These are phyloP conservation scores for Tipula vernalis DNA, from an alignment of 2,888 invertebrate species.

Conservation along the genomic window DNA sequence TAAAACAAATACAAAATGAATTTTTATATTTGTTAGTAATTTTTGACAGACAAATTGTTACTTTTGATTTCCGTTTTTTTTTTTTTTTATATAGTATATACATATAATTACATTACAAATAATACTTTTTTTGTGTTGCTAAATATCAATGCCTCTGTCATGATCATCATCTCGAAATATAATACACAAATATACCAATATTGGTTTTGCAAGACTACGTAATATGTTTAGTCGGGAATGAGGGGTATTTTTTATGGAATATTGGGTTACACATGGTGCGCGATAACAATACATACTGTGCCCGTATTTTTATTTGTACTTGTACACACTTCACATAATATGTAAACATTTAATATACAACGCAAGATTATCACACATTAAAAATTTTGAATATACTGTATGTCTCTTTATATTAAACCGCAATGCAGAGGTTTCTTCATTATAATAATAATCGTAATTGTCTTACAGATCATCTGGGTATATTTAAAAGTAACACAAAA, in stretches of 20 bases:
- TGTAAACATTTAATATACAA: neutral
- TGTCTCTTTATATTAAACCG: neutral
- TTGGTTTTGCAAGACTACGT: neutral
- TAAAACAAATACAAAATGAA: neutral
- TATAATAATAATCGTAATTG: neutral
- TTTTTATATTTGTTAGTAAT: neutral
- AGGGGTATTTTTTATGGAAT: neutral
- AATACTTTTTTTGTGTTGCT: neutral
- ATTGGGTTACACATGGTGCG: neutral
- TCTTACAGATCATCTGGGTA: neutral
- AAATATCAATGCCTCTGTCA: neutral
- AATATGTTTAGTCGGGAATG: neutral
- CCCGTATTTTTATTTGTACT: neutral
- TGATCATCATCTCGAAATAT: neutral
- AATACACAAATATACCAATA: neutral
- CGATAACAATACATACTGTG: neutral
- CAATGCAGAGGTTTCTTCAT: neutral
- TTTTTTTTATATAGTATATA: neutral
- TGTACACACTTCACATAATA: neutral
- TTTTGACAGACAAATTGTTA: neutral
- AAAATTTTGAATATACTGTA: neutral
- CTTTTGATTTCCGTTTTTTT: neutral
- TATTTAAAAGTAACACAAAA: neutral
- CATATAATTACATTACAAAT: neutral
- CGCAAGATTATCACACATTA: neutral